Base-by-base conservation (phyloP, 2,113 vertebrate species). In the Cheirogaleus medius region DNA sequence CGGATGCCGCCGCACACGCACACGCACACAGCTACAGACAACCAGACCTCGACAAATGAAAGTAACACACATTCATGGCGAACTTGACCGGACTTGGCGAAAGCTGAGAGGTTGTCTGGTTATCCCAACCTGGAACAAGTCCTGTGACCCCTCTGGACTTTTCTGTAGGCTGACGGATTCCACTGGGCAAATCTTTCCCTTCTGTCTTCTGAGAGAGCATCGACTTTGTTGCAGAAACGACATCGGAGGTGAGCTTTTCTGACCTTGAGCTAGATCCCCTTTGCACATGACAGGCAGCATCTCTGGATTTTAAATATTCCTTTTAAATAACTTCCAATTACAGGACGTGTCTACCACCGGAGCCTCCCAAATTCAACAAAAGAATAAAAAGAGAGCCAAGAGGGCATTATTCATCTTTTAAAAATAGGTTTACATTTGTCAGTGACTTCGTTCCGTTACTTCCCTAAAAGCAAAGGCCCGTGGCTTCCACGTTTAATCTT, bases 1-100 rank as follows among this genome's bases (percentile, higher is more conserved):
- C n/a, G 3, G 58, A 10, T 0, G 0, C 27, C 1, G 14, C 6
- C 5, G 1, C 52, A 54, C 52, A 54, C 7, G 0, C 9, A 1
- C 39, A 25, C 0, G 0, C 9, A 1, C 39, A 20, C 1, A 1
- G 25, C 8, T 7, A 1, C 0, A 3, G 29, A 12, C 1, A 34
- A 1, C 2, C 17, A 20, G 14, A 52, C 47, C 32, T 18, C 9
- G 14, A 11, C 5, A 1, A 23, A 52, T 0, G 47, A 18, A 77
- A 13, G 9, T 0, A 7, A 4, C 0, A 1, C 13, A 29, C 27
- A 12, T 29, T 63, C 12, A 63, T 29, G 60, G 60, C 27, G 11
- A 63, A 13, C 6, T 3, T 39, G 20, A 10, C 3, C 7, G 6
- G 6, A 3, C 15, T 8, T 20, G 34, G 37, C 21, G 25, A 21